A percentile compares a stretch with the other conserved stretches of the same genome.
Evolutionary conservation across 2,113 vertebrate genomes (phyloP).

Genomic region (Zootoca vivipara): DNA sequence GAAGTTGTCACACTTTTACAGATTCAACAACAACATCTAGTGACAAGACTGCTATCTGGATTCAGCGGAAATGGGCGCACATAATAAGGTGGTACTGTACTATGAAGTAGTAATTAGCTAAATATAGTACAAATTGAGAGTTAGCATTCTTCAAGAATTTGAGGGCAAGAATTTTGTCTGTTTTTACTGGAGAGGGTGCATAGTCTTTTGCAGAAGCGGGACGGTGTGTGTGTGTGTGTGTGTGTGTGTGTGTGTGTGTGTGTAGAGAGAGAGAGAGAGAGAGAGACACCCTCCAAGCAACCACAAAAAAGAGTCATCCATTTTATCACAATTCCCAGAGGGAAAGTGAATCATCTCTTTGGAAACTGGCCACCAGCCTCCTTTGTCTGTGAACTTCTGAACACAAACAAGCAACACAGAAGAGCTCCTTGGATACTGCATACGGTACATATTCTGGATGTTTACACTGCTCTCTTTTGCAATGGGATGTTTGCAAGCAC

Average conservation of each 20-base stretch:
- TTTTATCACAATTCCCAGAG: background rate
- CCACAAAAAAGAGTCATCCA: constrained; percentile 23
- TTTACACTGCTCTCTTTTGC: too few species aligned
- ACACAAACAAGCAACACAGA: background rate
- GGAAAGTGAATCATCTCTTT: constrained; percentile 1
- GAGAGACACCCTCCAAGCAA: background rate
- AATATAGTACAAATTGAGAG: constrained; percentile 31
- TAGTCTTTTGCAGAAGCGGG: constrained; percentile 1
- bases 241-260: too few species aligned
- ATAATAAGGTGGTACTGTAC: constrained; percentile 34
- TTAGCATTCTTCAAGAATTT: background rate
- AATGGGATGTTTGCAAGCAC: background rate
- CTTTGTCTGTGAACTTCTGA: constrained; percentile 20
- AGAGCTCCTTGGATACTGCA: background rate
- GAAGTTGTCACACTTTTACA: constrained; percentile 26
- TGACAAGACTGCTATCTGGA: constrained; percentile 9
- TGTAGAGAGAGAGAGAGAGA: background rate
- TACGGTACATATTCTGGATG: background rate
- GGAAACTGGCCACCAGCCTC: constrained; percentile 6
- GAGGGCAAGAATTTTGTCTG: constrained; percentile 10
- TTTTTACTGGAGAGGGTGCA: background rate
- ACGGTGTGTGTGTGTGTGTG: too few species aligned
- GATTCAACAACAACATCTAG: constrained; percentile 14
- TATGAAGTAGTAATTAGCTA: constrained; percentile 21
- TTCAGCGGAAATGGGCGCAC: constrained; percentile 26